Evolutionary conservation across 2,113 vertebrate genomes (phyloP).

Genomic region (Oryzias celebensis): DNA sequence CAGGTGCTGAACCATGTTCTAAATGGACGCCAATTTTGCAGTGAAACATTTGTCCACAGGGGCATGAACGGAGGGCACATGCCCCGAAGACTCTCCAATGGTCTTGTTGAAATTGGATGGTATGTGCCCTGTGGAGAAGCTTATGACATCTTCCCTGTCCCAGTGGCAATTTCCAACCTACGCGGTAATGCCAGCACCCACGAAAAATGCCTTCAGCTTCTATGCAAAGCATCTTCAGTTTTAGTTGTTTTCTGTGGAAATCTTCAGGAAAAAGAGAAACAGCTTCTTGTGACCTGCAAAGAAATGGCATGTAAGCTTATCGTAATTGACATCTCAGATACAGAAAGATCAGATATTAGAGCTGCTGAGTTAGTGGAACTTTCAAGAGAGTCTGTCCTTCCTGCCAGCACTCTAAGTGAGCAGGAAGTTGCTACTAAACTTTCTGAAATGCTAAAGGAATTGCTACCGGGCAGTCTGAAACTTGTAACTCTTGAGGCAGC

Average conservation of each 20-base stretch:
- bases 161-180: slow-evolving; percentile 76
- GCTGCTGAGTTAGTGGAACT: slow-evolving; percentile 45
- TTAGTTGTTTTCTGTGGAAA: slow-evolving; percentile 76
- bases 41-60: slow-evolving; percentile 74
- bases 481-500: slow-evolving; percentile 57
- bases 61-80: slow-evolving; percentile 61
- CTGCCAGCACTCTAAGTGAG: slow-evolving; percentile 41
- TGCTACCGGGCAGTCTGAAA: slow-evolving; percentile 52
- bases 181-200: slow-evolving; percentile 69
- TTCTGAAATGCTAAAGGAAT: slow-evolving; percentile 37
- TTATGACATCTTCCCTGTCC: slow-evolving; percentile 58
- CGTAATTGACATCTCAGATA: slow-evolving; percentile 60
- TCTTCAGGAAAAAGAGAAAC: slow-evolving; percentile 69
- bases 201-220: slow-evolving; percentile 68
- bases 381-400: slow-evolving; percentile 46
- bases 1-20: slow-evolving; percentile 75
- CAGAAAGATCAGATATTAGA: slow-evolving; percentile 27
- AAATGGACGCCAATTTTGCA: slow-evolving; percentile 39
- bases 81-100: slow-evolving; percentile 74
- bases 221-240: slow-evolving; percentile 76
- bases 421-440: slow-evolving; percentile 54
- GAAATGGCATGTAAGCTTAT: slow-evolving; percentile 53
- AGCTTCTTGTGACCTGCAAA: slow-evolving; percentile 67
- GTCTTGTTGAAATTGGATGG: slow-evolving; percentile 81
- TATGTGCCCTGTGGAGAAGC: slow-evolving; percentile 68